Evolutionary conservation across 2,888 invertebrate genomes (phyloP).

Genomic region (Callinectes sapidus): DNA sequence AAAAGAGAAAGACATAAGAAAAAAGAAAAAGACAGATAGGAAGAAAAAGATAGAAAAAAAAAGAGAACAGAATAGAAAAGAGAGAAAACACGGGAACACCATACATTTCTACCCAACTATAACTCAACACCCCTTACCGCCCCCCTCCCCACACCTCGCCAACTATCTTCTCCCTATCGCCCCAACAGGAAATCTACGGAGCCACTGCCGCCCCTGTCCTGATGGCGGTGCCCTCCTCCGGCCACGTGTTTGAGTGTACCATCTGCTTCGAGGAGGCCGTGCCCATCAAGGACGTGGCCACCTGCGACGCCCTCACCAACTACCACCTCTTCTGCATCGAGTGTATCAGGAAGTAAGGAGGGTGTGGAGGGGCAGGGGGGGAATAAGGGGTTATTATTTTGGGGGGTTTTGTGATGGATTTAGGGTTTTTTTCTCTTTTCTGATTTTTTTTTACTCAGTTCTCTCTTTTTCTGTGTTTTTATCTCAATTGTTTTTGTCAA

Average conservation of each 20-base stretch:
- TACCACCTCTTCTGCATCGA: conserved; percentile 78
- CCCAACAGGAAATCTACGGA: background rate
- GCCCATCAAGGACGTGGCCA: conserved; percentile 76
- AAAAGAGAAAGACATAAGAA: too few relatives aligned
- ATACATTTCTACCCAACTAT: too few relatives aligned
- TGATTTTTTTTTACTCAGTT: too few relatives aligned
- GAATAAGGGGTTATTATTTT: background rate
- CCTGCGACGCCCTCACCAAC: conserved; percentile 75
- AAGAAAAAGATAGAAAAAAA: too few relatives aligned
- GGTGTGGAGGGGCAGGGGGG: background rate
- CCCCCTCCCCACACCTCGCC: too few relatives aligned
- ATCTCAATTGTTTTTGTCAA: too few relatives aligned
- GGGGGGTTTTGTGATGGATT: background rate
- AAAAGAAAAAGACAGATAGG: too few relatives aligned
- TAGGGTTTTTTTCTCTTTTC: too few relatives aligned
- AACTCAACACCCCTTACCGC: too few relatives aligned
- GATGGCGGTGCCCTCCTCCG: background rate
- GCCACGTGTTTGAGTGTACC: conserved; percentile 76
- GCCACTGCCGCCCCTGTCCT: background rate
- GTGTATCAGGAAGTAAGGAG: conserved; percentile 76
- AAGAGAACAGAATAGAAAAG: too few relatives aligned
- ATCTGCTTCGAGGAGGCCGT: conserved; percentile 80
- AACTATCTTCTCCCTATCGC: background rate
- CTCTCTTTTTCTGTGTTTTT: too few relatives aligned
- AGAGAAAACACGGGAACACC: too few relatives aligned